These are phyloP conservation scores for Oreocharis arfaki DNA, from an alignment of 2,113 vertebrate genomes.

Conservation along the genomic window DNA sequence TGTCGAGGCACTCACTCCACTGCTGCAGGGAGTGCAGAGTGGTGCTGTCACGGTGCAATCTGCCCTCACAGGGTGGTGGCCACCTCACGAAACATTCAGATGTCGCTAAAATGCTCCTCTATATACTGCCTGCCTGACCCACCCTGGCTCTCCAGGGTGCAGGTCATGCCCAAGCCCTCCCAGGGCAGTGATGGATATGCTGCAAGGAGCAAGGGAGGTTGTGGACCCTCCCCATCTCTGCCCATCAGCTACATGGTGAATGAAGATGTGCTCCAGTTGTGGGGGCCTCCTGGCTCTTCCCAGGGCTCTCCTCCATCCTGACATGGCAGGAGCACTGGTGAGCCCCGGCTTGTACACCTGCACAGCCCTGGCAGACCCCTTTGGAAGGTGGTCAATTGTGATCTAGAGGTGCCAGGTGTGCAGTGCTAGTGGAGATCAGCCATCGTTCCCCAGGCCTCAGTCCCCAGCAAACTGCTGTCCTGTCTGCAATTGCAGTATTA, in stretches of 20 bases:
- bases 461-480: neutral
- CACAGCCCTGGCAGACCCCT: neutral
- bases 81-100: neutral
- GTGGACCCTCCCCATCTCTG: neutral
- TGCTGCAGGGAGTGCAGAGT: rapidly evolving
- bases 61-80: neutral
- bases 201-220: rapidly evolving
- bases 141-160: neutral
- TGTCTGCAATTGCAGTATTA: neutral
- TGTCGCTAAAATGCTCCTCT: rapidly evolving
- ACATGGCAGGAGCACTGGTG: rapidly evolving
- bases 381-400: neutral
- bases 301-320: neutral
- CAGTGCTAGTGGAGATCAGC: neutral
- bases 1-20: rapidly evolving
- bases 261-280: neutral
- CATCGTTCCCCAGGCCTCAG: neutral
- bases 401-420: neutral
- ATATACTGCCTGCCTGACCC: rapidly evolving
- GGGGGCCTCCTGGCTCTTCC: neutral
- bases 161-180: neutral
- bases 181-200: neutral
- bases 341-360: rapidly evolving
- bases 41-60: rapidly evolving
- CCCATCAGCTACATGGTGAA: rapidly evolving